Conservation (phyloP, 2,888 invertebrate genomes). For the Volucella zonaria region DNA sequence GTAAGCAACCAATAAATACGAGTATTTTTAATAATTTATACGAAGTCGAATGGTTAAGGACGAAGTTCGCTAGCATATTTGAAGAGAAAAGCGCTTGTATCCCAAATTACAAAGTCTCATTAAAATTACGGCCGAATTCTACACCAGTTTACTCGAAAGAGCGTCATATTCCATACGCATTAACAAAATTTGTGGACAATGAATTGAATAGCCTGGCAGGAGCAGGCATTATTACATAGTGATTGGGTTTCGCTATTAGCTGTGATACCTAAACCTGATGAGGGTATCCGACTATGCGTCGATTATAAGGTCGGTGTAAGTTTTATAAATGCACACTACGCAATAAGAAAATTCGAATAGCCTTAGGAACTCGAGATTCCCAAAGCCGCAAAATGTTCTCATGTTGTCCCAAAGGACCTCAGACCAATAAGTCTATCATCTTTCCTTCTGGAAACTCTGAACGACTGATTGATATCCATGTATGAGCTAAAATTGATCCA, state of each 20-base stretch:
- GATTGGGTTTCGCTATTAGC: conserved; percentile 22
- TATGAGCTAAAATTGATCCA: too few species aligned
- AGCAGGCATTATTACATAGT: conserved; percentile 4
- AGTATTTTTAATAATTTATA: too few species aligned
- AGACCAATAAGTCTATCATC: too few species aligned
- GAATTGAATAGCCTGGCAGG: neutral
- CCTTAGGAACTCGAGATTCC: conserved; percentile 74
- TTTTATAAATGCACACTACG: conserved; percentile 21
- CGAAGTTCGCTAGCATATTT: too few species aligned
- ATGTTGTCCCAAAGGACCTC: too few species aligned
- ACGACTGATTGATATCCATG: too few species aligned
- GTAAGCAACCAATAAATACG: too few species aligned
- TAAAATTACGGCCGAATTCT: neutral
- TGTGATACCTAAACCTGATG: neutral
- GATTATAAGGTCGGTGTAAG: conserved; percentile 24
- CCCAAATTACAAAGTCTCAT: neutral
- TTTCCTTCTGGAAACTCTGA: too few species aligned
- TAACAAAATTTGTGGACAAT: conserved; percentile 6
- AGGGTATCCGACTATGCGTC: neutral
- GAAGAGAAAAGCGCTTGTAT: too few species aligned
- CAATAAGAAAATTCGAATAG: conserved; percentile 67
- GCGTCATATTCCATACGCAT: conserved; percentile 13
- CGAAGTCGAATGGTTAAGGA: too few species aligned
- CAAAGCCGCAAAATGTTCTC: too few species aligned
- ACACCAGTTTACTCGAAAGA: neutral